phyloP scores from a whole-genome alignment of 1,140 invertebrate genomes.

The Cardiocondyla obscurior region DNA sequence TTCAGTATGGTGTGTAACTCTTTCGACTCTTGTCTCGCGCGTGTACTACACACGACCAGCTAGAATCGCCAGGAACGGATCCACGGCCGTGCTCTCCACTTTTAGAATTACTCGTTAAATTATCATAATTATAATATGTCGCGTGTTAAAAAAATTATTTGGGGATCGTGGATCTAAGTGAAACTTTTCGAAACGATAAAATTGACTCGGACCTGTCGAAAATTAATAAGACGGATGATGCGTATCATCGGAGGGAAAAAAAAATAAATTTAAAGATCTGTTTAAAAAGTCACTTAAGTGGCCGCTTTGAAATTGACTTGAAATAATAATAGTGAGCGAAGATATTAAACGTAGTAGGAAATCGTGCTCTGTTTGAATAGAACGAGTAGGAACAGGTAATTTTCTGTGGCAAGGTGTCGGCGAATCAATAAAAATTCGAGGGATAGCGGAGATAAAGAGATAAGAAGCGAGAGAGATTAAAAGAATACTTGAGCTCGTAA shows the following conservation, averaged over 20 bases:
- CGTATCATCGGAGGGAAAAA: neutral
- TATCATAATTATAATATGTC: no score
- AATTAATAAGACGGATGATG: neutral
- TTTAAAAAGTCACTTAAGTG: neutral
- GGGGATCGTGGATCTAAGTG: neutral
- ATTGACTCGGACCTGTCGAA: neutral
- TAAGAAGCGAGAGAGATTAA: neutral
- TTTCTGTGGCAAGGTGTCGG: neutral
- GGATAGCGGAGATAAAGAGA: neutral
- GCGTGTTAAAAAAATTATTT: no score
- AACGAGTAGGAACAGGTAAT: neutral
- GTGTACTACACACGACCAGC: constrained; percentile 30
- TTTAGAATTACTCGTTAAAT: neutral
- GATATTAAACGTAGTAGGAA: neutral
- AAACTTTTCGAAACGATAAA: neutral
- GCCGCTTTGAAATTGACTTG: neutral
- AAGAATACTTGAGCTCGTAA: neutral
- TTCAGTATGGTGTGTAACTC: constrained; percentile 67
- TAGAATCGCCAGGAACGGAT: constrained; percentile 47
- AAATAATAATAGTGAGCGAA: no score
- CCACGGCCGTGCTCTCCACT: neutral
- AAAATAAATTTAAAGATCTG: no score
- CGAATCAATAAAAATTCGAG: constrained; percentile 1
- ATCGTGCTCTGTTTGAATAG: neutral
- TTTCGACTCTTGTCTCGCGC: constrained; percentile 29